Conservation (phyloP, 2,113 vertebrate genomes). For the human (Homo sapiens) region GRCh38 chr6:104811001-104811500, state of each 20-base stretch:
- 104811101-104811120: not conserved
- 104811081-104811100: not conserved
- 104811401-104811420: constrained; percentile 64
- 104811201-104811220: not conserved
- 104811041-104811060: constrained; percentile 28
- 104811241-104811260: too few species aligned
- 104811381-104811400: constrained; percentile 94
- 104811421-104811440: constrained; percentile 21
- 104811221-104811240: constrained; percentile 7
- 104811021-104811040: not conserved
- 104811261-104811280: too few species aligned
- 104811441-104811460: constrained; percentile 36
- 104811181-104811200: not conserved
- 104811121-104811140: constrained; percentile 18
- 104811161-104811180: constrained; percentile 38
- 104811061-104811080: not conserved
- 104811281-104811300: constrained; percentile 1
- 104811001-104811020: constrained; percentile 28
- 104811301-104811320: constrained; percentile 94
- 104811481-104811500: not conserved
- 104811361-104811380: constrained; percentile 97
- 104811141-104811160: constrained; percentile 6
- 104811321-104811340: constrained; percentile 97
- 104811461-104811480: not conserved
- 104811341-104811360: constrained; percentile 98